These are phyloP conservation scores for Melitaea cinxia DNA, from an alignment of 1,140 invertebrate genomes.

Conservation along the genomic window DNA sequence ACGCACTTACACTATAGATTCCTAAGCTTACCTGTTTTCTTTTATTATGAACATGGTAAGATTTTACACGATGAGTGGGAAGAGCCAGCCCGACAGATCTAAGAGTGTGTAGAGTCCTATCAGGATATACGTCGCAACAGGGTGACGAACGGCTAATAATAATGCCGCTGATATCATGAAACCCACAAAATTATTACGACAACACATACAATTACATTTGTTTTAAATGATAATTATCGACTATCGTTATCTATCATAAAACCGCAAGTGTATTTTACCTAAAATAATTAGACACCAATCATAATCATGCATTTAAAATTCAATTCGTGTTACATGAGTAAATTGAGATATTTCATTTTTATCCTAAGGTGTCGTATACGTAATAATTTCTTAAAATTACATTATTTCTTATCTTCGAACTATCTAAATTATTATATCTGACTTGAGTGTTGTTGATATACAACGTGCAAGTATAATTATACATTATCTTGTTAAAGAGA, in stretches of 20 bases:
- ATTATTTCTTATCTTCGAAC: background rate
- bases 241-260: background rate
- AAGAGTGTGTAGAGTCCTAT: slow-evolving; percentile 38
- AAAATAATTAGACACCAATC: background rate
- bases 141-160: background rate
- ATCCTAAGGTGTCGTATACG: background rate
- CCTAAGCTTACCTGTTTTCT: slow-evolving; percentile 77
- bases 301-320: background rate
- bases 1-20: slow-evolving; percentile 55
- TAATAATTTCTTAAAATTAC: background rate
- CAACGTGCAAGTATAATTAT: background rate
- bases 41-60: slow-evolving; percentile 43
- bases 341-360: background rate
- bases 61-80: slow-evolving; percentile 38
- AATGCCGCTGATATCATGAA: background rate
- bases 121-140: slow-evolving; percentile 17
- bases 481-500: background rate
- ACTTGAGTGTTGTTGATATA: no score
- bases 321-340: background rate
- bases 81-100: slow-evolving; percentile 49
- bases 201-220: slow-evolving; percentile 5
- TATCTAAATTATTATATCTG: no score
- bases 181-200: background rate
- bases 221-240: background rate
- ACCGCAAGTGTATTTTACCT: background rate